Evolutionary conservation across 2,113 vertebrate species (phyloP), one percentile per base, ranked within the genome.

Genomic region (Herpetotheres cachinnans): DNA sequence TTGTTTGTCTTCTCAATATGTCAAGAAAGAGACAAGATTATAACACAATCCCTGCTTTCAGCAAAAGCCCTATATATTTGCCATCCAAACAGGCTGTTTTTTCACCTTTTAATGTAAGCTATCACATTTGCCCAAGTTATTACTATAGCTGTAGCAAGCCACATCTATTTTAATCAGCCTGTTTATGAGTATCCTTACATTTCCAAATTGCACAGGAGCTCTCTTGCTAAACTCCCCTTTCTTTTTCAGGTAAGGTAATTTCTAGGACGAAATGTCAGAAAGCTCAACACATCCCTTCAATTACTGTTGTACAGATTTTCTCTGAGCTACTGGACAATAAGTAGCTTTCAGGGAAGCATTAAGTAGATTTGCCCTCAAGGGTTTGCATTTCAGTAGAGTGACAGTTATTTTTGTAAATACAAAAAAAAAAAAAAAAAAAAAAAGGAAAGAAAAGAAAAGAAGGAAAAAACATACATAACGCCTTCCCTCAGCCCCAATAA

Each of bases 351-450:
- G 96, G 95, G 95, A 88, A 96, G 97, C 97, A 97, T 97, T 97
- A 98, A 97, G 97, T 71, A 97, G 96, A 97, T 96, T 96, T 97
- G 93, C 95, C 98, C 98, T 96, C 95, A 66, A 94, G 50, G 87
- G 95, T 98, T 96, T 97, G 97, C 91, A 95, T 98, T 98, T 98
- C 96, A 96, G 69, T 77, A 78, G 93, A 97, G 95, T 95, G 96
- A 97, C 97, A 97, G 96, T 93, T 98, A 95, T 97, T 98, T 98
- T 97, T 97, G 93, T 97, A 97, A 97, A 97, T 89, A 96, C 71
- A 17, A 50, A 55, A 79, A 44, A 54, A 46, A 11, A 42, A 56
- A 9, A 22, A 17, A n/a, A 13, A 29, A 59, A 25, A 9, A 22
- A 17, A n/a, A 13, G 27, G 56, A 25, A 4, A 15, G 30, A 22